A percentile compares a stretch with the other conserved stretches of the same genome.
These are phyloP conservation scores for Oreohelix idahoensis DNA, from an alignment of 1,140 invertebrate species.

Conservation along the genomic window DNA sequence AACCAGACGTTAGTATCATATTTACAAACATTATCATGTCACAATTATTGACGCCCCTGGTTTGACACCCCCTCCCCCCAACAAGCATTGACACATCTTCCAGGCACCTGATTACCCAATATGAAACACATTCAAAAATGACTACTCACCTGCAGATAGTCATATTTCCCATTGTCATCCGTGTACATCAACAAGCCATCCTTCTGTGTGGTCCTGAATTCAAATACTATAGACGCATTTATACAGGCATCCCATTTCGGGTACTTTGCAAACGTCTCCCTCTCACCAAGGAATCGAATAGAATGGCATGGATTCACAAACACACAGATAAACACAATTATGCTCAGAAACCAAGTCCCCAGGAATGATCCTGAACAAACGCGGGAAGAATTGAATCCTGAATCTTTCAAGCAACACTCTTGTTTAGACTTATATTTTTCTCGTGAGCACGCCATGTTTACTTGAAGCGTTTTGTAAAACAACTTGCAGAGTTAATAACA, in stretches of 20 bases:
- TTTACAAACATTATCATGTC: no score
- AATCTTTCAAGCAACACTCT: no score
- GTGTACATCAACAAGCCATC: slow-evolving; percentile 65
- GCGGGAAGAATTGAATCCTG: neutral
- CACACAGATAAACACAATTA: slow-evolving; percentile 18
- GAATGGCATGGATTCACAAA: slow-evolving; percentile 25
- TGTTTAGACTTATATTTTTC: neutral
- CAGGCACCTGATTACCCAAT: neutral
- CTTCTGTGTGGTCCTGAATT: slow-evolving; percentile 58
- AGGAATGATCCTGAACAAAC: neutral
- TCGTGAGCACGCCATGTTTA: neutral
- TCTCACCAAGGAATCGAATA: slow-evolving; percentile 46
- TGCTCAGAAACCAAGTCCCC: neutral
- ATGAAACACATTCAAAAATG: neutral
- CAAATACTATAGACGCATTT: slow-evolving; percentile 66
- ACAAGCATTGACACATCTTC: no score
- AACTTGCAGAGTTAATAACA: neutral
- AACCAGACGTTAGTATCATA: no score
- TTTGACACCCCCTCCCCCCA: no score
- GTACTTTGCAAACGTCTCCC: slow-evolving; percentile 58
- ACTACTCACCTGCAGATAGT: slow-evolving; percentile 55
- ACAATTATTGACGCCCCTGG: no score
- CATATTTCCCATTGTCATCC: slow-evolving; percentile 64
- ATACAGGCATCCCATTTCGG: slow-evolving; percentile 68
- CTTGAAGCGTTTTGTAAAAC: neutral